Evolutionary conservation across 2,888 invertebrate species (phyloP).

Genomic region (Megastigmus dorsalis): DNA sequence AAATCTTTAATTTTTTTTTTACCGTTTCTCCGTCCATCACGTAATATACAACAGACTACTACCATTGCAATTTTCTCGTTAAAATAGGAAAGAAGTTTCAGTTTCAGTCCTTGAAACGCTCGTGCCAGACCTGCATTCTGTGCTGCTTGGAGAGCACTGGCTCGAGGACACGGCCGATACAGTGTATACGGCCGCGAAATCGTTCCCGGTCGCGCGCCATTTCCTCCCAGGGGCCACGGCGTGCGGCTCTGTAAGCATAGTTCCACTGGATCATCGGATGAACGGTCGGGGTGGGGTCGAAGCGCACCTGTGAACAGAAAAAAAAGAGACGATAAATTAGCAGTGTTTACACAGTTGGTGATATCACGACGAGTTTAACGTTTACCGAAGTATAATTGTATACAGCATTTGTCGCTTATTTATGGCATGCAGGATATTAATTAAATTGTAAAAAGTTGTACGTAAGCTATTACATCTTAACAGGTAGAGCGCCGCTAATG

Average conservation of each 20-base stretch:
- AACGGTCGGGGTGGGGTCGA: slow-evolving; percentile 73
- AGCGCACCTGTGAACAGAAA: slow-evolving; percentile 74
- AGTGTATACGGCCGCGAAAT: slow-evolving; percentile 74
- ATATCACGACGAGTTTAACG: too few relatives aligned
- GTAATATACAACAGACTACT: neutral
- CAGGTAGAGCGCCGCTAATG: too few relatives aligned
- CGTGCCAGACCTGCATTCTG: slow-evolving; percentile 73
- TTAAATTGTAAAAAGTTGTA: too few relatives aligned
- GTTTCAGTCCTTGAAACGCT: slow-evolving; percentile 68
- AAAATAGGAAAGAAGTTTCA: neutral
- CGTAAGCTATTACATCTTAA: too few relatives aligned
- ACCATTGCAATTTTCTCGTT: neutral
- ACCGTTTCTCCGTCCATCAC: neutral
- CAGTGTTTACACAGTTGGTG: too few relatives aligned
- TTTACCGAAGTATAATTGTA: too few relatives aligned
- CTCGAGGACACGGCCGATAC: slow-evolving; percentile 69
- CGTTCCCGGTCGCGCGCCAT: slow-evolving; percentile 76
- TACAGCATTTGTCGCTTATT: too few relatives aligned
- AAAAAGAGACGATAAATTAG: too few relatives aligned
- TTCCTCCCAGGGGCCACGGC: slow-evolving; percentile 78
- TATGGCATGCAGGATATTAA: too few relatives aligned
- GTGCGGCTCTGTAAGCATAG: slow-evolving; percentile 76
- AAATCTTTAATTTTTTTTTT: neutral
- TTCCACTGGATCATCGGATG: slow-evolving; percentile 77
- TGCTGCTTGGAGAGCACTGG: slow-evolving; percentile 74